These are phyloP conservation scores for Tetramorium simillimum DNA, from an alignment of 1,140 invertebrate genomes.

Conservation along the genomic window DNA sequence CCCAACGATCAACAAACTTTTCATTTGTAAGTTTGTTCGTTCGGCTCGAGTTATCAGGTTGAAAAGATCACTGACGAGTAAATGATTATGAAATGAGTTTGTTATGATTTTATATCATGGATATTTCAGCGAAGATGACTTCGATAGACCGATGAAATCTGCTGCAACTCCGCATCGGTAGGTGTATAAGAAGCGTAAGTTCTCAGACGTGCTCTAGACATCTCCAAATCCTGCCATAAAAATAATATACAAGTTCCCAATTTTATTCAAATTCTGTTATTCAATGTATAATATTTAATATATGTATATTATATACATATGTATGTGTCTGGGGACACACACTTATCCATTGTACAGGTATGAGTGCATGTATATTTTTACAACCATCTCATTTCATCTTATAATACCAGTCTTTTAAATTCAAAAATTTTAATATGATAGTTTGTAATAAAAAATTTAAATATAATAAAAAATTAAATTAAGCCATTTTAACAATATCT, in stretches of 20 bases:
- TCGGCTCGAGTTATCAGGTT: conserved; percentile 85
- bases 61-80: conserved; percentile 59
- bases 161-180: conserved; percentile 80
- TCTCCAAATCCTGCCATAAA: conserved; percentile 79
- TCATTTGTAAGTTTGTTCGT: conserved; percentile 85
- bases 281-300: not conserved
- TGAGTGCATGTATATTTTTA: not conserved
- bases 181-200: conserved; percentile 81
- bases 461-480: not conserved
- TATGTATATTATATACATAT: not conserved
- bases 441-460: not conserved
- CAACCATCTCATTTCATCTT: not conserved
- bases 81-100: not conserved
- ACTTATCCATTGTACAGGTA: no score
- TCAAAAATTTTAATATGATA: conserved; percentile 12
- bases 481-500: not conserved
- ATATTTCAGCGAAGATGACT: conserved; percentile 59
- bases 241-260: conserved; percentile 24
- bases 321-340: not conserved
- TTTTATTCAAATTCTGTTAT: not conserved
- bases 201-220: conserved; percentile 79
- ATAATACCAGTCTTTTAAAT: not conserved
- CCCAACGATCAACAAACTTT: conserved; percentile 85
- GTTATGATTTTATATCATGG: conserved; percentile 2
- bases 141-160: conserved; percentile 75